phyloP scores from a whole-genome alignment of 2,113 vertebrate species.

The Sinocyclocheilus anshuiensis region DNA sequence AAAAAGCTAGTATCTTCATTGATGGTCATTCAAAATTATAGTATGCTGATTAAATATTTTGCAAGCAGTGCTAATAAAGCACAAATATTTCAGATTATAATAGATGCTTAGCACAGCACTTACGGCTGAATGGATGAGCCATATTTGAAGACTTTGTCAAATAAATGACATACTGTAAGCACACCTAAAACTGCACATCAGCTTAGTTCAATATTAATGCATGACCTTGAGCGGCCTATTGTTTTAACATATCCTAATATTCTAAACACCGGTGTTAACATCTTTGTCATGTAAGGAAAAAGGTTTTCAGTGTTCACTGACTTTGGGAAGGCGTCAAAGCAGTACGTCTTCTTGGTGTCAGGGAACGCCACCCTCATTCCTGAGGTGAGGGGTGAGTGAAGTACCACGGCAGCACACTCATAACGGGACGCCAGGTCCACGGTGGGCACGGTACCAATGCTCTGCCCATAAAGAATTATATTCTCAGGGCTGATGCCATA shows the following conservation, averaged over 20 bases:
- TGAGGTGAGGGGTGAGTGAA: conserved; percentile 95
- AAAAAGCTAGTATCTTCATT: not conserved
- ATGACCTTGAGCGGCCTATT: not conserved
- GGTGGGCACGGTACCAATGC: conserved; percentile 95
- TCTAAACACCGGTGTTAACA: not conserved
- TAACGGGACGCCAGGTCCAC: conserved; percentile 96
- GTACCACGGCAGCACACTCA: conserved; percentile 94
- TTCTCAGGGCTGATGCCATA: conserved; percentile 98
- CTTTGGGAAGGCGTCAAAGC: conserved; percentile 98
- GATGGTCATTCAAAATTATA: not conserved
- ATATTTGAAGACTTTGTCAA: not conserved
- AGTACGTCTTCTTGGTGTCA: conserved; percentile 98
- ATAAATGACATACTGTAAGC: not conserved
- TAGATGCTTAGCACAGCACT: not conserved
- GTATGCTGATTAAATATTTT: not conserved
- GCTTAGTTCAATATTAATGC: not conserved
- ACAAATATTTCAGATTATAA: not conserved
- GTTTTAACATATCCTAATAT: not conserved
- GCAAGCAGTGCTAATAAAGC: too few species aligned
- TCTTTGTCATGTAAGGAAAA: not conserved
- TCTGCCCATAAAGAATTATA: conserved; percentile 94
- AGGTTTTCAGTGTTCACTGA: conserved; percentile 58
- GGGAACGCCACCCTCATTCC: conserved; percentile 98
- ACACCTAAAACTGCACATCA: not conserved
- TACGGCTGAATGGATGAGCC: not conserved